Percentiles rank a stretch among this genome's conserved stretches.
Conservation (phyloP, 2,113 vertebrate genomes). For the Ageneiosus marmoratus region DNA sequence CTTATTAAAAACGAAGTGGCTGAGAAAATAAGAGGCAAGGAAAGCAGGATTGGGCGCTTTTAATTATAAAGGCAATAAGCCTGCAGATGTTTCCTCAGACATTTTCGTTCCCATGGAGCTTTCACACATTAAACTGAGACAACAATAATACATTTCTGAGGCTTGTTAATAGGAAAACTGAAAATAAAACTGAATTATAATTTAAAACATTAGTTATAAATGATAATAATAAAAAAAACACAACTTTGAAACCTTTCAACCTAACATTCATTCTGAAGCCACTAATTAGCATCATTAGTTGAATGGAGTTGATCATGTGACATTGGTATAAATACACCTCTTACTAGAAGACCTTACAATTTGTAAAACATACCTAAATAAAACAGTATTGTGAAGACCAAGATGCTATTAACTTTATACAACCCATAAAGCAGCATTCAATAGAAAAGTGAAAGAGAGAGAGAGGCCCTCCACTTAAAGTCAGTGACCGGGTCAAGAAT, state of each 20-base stretch:
- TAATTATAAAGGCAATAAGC: conserved; percentile 49
- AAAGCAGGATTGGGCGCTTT: conserved; percentile 55
- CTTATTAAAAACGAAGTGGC: conserved; percentile 61
- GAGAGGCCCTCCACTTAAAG: background rate
- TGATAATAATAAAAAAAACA: background rate
- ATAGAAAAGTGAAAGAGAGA: background rate
- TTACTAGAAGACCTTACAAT: background rate
- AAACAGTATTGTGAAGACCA: background rate
- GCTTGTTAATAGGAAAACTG: background rate
- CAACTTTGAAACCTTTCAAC: too few species aligned
- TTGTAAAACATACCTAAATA: background rate
- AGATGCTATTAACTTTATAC: background rate
- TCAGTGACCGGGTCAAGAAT: background rate
- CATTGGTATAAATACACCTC: background rate
- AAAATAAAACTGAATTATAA: background rate
- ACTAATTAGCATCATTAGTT: background rate
- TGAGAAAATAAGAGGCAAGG: conserved; percentile 4
- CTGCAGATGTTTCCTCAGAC: conserved; percentile 59
- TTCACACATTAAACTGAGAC: background rate
- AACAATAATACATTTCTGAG: background rate
- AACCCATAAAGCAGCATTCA: background rate
- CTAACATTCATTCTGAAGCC: too few species aligned
- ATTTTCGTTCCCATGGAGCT: conserved; percentile 18
- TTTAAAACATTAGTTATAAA: background rate
- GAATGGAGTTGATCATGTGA: background rate